phyloP scores from a whole-genome alignment of 2,113 vertebrate species.

The Argyrosomus japonicus region DNA sequence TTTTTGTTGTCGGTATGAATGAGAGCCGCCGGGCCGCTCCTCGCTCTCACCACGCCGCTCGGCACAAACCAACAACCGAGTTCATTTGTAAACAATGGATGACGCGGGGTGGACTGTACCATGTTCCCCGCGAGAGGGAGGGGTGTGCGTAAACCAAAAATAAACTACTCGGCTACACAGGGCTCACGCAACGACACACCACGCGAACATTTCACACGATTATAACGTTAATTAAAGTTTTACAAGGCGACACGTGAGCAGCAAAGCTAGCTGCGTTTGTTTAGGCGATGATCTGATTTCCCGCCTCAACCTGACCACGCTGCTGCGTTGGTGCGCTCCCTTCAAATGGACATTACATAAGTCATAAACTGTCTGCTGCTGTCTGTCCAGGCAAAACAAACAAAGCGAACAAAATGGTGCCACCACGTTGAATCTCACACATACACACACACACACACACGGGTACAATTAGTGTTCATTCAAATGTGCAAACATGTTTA shows the following conservation, averaged over 20 bases:
- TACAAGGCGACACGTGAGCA: fast-evolving
- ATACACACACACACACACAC: no score
- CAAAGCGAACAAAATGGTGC: conserved; percentile 46
- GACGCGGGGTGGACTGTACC: conserved; percentile 83
- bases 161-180: fast-evolving
- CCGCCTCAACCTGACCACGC: not conserved
- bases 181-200: fast-evolving
- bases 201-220: fast-evolving
- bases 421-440: not conserved
- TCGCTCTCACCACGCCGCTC: conserved; percentile 73
- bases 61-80: conserved; percentile 59
- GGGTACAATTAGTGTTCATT: no score
- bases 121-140: conserved; percentile 14
- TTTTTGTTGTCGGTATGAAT: conserved; percentile 46
- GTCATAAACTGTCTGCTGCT: conserved; percentile 42
- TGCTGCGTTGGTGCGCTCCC: conserved; percentile 28
- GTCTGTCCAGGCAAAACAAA: conserved; percentile 64
- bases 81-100: conserved; percentile 92
- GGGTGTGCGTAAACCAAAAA: not conserved
- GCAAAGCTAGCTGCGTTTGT: no score
- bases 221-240: fast-evolving
- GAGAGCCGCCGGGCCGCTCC: conserved; percentile 55
- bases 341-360: conserved; percentile 74
- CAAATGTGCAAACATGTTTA: no score
- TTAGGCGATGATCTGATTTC: no score